These are phyloP conservation scores for Scomber japonicus DNA, from an alignment of 2,113 vertebrate genomes.

Conservation along the genomic window DNA sequence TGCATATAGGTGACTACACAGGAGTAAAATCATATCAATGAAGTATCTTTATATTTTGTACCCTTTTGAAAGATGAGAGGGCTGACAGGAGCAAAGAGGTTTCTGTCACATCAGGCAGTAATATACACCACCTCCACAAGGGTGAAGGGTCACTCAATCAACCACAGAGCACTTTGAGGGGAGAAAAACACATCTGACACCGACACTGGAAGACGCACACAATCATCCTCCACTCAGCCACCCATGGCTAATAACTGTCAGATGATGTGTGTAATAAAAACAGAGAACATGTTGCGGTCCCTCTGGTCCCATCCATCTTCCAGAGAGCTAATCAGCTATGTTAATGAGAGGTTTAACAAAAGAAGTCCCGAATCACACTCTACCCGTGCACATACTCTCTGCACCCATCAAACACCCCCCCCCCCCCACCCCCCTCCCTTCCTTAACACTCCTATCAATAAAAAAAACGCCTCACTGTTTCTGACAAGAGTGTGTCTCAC, in stretches of 20 bases:
- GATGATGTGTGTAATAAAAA: constrained; percentile 76
- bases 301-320: constrained; percentile 71
- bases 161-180: constrained; percentile 60
- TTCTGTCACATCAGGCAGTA: constrained; percentile 59
- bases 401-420: background rate
- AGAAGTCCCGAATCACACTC: constrained; percentile 36
- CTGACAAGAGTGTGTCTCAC: constrained; percentile 48
- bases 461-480: constrained; percentile 43
- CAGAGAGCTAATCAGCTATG: constrained; percentile 66
- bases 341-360: constrained; percentile 69
- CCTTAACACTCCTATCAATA: background rate
- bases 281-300: constrained; percentile 66
- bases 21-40: background rate
- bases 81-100: constrained; percentile 21
- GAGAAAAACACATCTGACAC: constrained; percentile 77
- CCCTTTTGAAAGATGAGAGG: constrained; percentile 23
- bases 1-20: background rate
- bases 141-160: constrained; percentile 76
- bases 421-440: too few species aligned
- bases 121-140: constrained; percentile 52
- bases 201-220: constrained; percentile 58
- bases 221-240: constrained; percentile 69
- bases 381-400: constrained; percentile 5
- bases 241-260: constrained; percentile 79
- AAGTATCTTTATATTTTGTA: background rate